Evolutionary conservation across 1,140 invertebrate species (phyloP).

Genomic region (Wiebesia pumilae): DNA sequence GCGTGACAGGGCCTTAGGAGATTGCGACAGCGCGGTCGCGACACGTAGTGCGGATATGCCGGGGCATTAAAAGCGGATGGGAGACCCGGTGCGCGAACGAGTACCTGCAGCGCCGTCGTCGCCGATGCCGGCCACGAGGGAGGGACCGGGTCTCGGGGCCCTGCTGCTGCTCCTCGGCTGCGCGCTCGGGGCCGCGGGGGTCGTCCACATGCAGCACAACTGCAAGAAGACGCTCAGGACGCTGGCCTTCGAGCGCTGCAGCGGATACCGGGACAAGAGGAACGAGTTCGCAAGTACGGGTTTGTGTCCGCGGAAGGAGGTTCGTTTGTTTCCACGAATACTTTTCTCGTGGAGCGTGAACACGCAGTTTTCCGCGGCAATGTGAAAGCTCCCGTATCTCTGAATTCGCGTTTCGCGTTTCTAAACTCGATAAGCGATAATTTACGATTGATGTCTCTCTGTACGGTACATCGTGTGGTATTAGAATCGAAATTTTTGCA

Average conservation of each 20-base stretch:
- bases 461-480: neutral
- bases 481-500: too few species aligned
- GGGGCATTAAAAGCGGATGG: constrained; percentile 53
- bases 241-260: neutral
- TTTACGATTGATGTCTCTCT: neutral
- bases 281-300: neutral
- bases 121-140: constrained; percentile 4
- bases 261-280: constrained; percentile 16
- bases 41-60: constrained; percentile 56
- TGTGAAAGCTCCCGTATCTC: neutral
- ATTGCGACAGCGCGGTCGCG: constrained; percentile 37
- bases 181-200: neutral
- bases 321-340: too few species aligned
- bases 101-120: neutral
- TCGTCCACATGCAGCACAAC: neutral
- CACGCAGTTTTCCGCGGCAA: neutral
- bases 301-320: neutral
- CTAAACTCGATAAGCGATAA: neutral
- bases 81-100: neutral
- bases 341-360: too few species aligned
- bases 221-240: constrained; percentile 10
- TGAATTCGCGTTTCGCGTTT: neutral
- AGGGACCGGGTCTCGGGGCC: neutral
- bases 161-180: neutral
- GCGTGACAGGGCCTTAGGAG: constrained; percentile 23